Evolutionary conservation across 2,113 vertebrate species (phyloP), one percentile per base, ranked within the genome.

Genomic region (Xenus cinereus): DNA sequence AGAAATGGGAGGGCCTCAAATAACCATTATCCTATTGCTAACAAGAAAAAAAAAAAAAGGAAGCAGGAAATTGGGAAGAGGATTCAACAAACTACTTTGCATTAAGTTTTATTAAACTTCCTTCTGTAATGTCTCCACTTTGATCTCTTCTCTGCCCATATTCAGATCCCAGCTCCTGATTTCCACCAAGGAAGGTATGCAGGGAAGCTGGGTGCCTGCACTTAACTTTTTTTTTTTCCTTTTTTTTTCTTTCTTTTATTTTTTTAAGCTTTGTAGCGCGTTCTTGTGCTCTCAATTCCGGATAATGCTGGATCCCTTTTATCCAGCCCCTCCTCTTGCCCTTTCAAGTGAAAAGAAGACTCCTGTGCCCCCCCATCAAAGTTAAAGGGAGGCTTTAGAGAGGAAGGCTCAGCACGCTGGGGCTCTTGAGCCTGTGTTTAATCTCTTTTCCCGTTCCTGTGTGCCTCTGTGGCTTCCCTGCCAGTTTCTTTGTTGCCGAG

Each of bases 401-500:
- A 88, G 84, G 96, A 97, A 95, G 94, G 95, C 94, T 95, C 95
- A 96, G 95, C 91, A 97, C 27, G 91, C 91, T 53, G 83, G 93
- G 93, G 90, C 94, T 97, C 93, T 97, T 95, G 96, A 95, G 96
- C 90, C 91, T 64, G 89, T 92, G 56, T 97, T 97, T 97, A 97
- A 97, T 97, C 98, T 97, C 93, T 96, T 97, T 97, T 87, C 94
- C 91, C 92, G 97, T 97, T 97, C 94, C 93, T 97, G 83, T 95
- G 94, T 93, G 94, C 90, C 85, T 96, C 94, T 86, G 69, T 93
- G 95, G 93, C 96, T 97, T 97, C 97, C 97, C 96, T 97, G 94
- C 95, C 95, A 97, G 96, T 94, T 90, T 97, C 97, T 96, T 97
- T 98, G 97, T 98, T 98, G 94, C 91, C 2, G 92, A 96, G 97